Base-by-base conservation (phyloP, 2,888 invertebrate genomes). In the Sesia bembeciformis region DNA sequence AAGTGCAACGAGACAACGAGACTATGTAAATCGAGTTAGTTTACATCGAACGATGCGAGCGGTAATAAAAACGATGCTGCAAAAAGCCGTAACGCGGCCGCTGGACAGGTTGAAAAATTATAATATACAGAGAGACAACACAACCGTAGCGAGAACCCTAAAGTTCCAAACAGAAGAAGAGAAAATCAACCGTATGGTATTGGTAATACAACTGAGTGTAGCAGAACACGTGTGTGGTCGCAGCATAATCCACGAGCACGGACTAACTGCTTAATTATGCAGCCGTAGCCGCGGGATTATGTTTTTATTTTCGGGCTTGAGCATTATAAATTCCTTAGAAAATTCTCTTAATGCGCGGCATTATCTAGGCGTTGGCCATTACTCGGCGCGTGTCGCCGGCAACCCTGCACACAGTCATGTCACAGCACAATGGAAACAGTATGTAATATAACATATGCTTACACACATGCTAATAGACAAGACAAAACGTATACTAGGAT, bases 201-300 rank as follows among this genome's bases (percentile, higher is more conserved):
- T 8, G 4, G 4, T 23, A 6, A 8, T 46, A 23, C 8, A 23
- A 3, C 46, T 50, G 40, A 50, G 41, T 52, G 23, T 40, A 4
- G 39, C 46, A 46, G 4, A 50, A 51, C 8, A 7, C 39, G 43
- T 7, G 40, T 50, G 51, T 5, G 51, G 54, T 52, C 51, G 56
- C 60, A 58, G 54, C 62, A 62, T 76, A 78, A 77, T 76, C 78
- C 77, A 66, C 68, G 71, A 67, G 65, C 69, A 62, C 74, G 66
- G 74, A 76, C 72, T 77, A 78, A 81, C 77, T 75, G 81, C 76
- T 80, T 81, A 73, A 81, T 83, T 81, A 82, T 82, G 77, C 82
- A 71, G 63, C 71, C 68, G 68, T 70, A 65, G 68, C 65, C 66
- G 63, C 68, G 60, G 76, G 76, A 77, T 77, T 76, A 75, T 75